These are phyloP conservation scores for Euphonia xanthogaster DNA, from an alignment of 2,797 vertebrate genomes.

Conservation along the genomic window DNA sequence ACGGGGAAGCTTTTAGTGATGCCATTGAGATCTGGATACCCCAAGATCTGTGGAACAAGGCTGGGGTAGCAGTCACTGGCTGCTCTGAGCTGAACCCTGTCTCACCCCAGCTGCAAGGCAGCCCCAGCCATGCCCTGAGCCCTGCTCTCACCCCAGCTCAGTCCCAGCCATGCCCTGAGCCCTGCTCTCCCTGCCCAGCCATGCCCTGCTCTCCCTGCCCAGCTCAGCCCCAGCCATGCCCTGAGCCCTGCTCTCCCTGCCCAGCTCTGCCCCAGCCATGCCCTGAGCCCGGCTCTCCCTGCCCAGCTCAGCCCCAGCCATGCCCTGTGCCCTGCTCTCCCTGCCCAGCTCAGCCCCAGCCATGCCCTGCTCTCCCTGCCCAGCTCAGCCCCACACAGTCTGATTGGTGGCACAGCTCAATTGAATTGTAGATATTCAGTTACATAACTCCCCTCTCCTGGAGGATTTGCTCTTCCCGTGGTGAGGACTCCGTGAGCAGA, in stretches of 20 bases:
- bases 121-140: no score
- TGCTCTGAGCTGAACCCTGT: rapidly evolving
- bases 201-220: no score
- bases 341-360: no score
- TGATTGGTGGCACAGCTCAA: background rate
- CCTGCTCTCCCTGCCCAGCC: no score
- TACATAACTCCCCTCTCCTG: background rate
- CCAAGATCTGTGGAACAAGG: background rate
- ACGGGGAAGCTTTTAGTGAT: background rate
- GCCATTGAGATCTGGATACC: rapidly evolving
- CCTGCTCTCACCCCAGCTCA: no score
- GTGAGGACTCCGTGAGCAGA: background rate
- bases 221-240: no score
- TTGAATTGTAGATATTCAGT: background rate
- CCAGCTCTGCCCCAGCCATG: no score
- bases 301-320: no score
- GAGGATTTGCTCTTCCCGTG: background rate
- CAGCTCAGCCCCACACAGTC: rapidly evolving
- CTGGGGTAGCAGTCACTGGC: background rate
- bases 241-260: no score
- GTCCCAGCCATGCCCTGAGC: no score
- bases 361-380: background rate
- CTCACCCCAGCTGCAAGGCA: background rate
- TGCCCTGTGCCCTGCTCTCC: no score
- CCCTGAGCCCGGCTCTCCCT: no score